phyloP scores from a whole-genome alignment of 2,888 invertebrate species.

The Noctua comes region DNA sequence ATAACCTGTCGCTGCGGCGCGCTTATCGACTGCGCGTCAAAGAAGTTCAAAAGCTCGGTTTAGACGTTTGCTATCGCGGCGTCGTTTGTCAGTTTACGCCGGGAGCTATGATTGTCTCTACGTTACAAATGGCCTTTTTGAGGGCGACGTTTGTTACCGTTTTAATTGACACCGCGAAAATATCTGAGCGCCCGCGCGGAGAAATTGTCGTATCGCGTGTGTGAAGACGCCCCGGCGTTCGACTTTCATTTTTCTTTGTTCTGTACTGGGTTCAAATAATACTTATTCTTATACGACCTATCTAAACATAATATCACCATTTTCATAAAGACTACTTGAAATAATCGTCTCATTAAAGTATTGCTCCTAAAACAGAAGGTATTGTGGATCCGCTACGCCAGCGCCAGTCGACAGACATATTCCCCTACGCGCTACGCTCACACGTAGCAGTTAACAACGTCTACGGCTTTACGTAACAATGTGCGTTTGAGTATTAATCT shows the following conservation, averaged over 20 bases:
- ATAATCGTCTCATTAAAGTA: conserved; percentile 36
- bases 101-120: conserved; percentile 83
- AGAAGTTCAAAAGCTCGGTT: conserved; percentile 89
- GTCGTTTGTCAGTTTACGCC: conserved; percentile 88
- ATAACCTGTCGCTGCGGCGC: conserved; percentile 73
- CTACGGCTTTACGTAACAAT: conserved; percentile 69
- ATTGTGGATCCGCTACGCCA: conserved; percentile 42
- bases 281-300: conserved; percentile 16
- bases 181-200: conserved; percentile 43
- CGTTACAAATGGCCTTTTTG: conserved; percentile 87
- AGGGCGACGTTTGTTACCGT: conserved; percentile 76
- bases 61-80: conserved; percentile 82
- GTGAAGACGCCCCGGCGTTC: conserved; percentile 43
- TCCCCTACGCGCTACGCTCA: conserved; percentile 42
- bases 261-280: conserved; percentile 28
- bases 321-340: conserved; percentile 17
- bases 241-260: conserved; percentile 63
- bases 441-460: conserved; percentile 61
- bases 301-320: background rate
- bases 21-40: conserved; percentile 89
- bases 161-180: conserved; percentile 82
- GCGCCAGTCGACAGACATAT: conserved; percentile 38
- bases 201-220: conserved; percentile 47
- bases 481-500: conserved; percentile 87
- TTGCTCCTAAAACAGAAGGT: conserved; percentile 7